Evolutionary conservation across 2,888 invertebrate species (phyloP).

Genomic region (Eilema griseolum): DNA sequence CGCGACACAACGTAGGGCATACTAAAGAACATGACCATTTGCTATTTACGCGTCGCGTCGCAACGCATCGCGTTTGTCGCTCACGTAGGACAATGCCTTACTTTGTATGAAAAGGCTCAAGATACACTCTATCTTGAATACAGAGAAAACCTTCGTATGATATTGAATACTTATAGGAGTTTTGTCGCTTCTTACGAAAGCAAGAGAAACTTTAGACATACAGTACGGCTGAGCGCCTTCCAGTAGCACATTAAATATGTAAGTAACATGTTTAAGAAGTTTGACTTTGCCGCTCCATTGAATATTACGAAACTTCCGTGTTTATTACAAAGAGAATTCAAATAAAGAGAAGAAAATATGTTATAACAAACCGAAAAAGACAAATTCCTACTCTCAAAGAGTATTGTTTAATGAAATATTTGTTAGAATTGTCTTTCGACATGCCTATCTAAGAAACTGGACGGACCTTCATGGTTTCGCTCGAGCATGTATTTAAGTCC

Average conservation of each 20-base stretch:
- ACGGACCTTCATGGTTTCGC: too few species aligned
- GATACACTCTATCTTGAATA: not conserved
- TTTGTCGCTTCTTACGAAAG: slow-evolving; percentile 1
- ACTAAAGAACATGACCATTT: too few species aligned
- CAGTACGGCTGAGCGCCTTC: not conserved
- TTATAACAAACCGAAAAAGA: too few species aligned
- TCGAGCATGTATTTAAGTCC: too few species aligned
- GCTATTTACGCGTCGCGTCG: too few species aligned
- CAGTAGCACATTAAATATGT: not conserved
- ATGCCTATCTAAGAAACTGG: too few species aligned
- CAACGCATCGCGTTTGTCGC: too few species aligned
- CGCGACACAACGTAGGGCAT: too few species aligned
- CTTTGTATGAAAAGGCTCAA: not conserved
- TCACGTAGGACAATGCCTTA: too few species aligned
- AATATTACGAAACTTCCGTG: not conserved
- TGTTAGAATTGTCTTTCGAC: not conserved
- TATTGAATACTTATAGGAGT: not conserved
- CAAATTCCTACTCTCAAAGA: not conserved
- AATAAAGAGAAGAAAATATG: not conserved
- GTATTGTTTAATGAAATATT: not conserved
- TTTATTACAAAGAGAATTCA: not conserved
- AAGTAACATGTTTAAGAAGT: not conserved
- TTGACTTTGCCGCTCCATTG: not conserved
- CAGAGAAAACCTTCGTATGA: not conserved
- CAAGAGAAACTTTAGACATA: slow-evolving; percentile 1